A percentile compares a stretch with the other conserved stretches of the same genome.
These are phyloP conservation scores for Drymodes brunneopygia DNA, from an alignment of 2,113 vertebrate species.

Conservation along the genomic window DNA sequence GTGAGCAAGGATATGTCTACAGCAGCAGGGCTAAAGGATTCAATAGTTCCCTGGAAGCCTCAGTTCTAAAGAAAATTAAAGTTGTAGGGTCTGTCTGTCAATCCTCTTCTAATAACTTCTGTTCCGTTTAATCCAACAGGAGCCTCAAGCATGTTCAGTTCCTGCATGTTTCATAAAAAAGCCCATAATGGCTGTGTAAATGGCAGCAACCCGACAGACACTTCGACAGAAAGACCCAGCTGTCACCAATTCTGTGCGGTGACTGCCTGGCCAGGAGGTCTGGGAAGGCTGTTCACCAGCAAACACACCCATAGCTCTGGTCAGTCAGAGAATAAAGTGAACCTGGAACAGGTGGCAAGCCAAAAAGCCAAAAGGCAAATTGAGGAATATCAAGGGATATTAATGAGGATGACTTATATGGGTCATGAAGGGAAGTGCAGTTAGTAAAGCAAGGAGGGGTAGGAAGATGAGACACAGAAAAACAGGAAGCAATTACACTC, in stretches of 20 bases:
- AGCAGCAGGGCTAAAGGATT: background rate
- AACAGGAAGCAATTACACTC: accelerated
- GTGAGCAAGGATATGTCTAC: background rate
- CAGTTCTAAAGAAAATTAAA: background rate
- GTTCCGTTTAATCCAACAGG: background rate
- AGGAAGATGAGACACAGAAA: background rate
- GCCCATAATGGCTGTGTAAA: background rate
- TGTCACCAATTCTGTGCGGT: accelerated
- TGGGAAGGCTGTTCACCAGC: background rate
- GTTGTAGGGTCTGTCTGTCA: background rate
- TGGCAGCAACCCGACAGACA: background rate
- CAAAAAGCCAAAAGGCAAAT: background rate
- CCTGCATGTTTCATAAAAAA: background rate
- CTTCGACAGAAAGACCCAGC: background rate
- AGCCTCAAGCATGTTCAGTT: background rate
- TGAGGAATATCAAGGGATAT: background rate
- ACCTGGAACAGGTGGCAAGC: background rate
- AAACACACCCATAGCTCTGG: background rate
- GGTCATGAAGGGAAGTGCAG: background rate
- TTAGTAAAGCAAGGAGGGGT: background rate
- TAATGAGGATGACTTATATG: background rate
- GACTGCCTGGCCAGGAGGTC: background rate
- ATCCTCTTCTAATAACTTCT: background rate
- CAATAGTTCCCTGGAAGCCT: background rate
- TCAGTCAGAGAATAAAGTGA: background rate